phyloP scores from a whole-genome alignment of 2,797 vertebrate genomes.

The Gephyroberyx darwinii region DNA sequence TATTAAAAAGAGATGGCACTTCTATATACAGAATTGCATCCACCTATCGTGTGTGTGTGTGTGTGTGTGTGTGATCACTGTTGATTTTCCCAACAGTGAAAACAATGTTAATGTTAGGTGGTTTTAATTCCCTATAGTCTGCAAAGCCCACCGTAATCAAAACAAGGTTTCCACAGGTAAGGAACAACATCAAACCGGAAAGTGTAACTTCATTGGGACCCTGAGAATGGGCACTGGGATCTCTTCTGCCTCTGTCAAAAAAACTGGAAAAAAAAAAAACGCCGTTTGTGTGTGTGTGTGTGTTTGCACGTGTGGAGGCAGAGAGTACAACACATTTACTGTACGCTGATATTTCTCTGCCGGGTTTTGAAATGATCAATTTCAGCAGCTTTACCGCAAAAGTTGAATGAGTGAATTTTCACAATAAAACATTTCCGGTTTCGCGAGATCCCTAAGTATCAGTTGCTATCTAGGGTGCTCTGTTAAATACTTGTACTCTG shows the following conservation, averaged over 20 bases:
- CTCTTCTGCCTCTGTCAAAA: slow-evolving; percentile 60
- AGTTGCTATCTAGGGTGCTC: slow-evolving; percentile 47
- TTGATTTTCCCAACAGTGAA: slow-evolving; percentile 29
- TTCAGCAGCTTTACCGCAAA: slow-evolving; percentile 64
- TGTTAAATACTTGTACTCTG: slow-evolving; percentile 69
- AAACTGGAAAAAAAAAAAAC: slow-evolving; percentile 55
- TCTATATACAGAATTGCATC: slow-evolving; percentile 57
- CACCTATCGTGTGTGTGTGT: slow-evolving; percentile 26
- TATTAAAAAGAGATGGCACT: slow-evolving; percentile 72
- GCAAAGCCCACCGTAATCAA: slow-evolving; percentile 45
- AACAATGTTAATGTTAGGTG: slow-evolving; percentile 27
- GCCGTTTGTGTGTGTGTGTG: slow-evolving; percentile 34
- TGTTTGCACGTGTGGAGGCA: slow-evolving; percentile 14
- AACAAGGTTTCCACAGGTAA: slow-evolving; percentile 63
- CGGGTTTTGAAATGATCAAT: slow-evolving; percentile 31
- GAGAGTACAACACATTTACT: slow-evolving; percentile 42
- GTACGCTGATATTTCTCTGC: slow-evolving; percentile 46
- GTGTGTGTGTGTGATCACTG: not conserved
- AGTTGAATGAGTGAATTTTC: slow-evolving; percentile 39
- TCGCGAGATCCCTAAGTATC: slow-evolving; percentile 29
- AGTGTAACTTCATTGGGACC: slow-evolving; percentile 70
- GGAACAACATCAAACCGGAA: slow-evolving; percentile 49
- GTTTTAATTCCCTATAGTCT: slow-evolving; percentile 43
- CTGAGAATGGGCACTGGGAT: slow-evolving; percentile 79
- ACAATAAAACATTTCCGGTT: slow-evolving; percentile 7